phyloP scores from a whole-genome alignment of 2,888 invertebrate genomes.

The Parelbella ahira region DNA sequence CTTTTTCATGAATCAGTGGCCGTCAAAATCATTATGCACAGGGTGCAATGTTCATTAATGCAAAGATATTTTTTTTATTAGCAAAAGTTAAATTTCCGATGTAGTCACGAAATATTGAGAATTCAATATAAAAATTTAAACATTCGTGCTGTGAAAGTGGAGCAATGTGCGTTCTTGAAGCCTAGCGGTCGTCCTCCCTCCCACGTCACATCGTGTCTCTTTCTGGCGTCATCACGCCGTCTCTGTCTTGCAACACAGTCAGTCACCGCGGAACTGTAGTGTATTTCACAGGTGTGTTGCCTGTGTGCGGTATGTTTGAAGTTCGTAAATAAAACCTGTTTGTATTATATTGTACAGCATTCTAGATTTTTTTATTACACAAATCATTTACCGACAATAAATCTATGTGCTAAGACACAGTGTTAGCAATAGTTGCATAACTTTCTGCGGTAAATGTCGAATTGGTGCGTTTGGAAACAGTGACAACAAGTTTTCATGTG shows the following conservation, averaged over 20 bases:
- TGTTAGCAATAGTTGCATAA: slow-evolving; percentile 1
- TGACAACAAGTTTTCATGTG: slow-evolving; percentile 69
- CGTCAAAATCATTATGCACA: too few species aligned
- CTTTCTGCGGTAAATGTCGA: background rate
- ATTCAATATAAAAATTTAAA: slow-evolving; percentile 11
- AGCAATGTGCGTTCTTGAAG: slow-evolving; percentile 65
- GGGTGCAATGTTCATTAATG: too few species aligned
- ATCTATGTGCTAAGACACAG: slow-evolving; percentile 30
- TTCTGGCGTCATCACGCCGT: slow-evolving; percentile 55
- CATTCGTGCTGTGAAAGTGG: slow-evolving; percentile 35
- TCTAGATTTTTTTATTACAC: slow-evolving; percentile 11
- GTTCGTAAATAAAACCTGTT: slow-evolving; percentile 65
- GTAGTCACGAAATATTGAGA: background rate
- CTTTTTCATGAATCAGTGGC: too few species aligned
- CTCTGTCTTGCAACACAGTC: slow-evolving; percentile 62
- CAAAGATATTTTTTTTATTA: background rate
- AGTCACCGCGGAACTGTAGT: slow-evolving; percentile 67
- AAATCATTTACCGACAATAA: slow-evolving; percentile 9
- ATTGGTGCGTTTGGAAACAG: slow-evolving; percentile 58
- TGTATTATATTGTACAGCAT: slow-evolving; percentile 36
- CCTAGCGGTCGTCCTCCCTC: slow-evolving; percentile 69
- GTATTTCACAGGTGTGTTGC: slow-evolving; percentile 58
- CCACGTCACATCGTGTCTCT: slow-evolving; percentile 60
- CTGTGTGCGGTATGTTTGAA: slow-evolving; percentile 38
- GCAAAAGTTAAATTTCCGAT: background rate